Percentiles rank a stretch among this genome's conserved stretches.
phyloP scores from a whole-genome alignment of 2,113 vertebrate species.

The Limnothrissa miodon region DNA sequence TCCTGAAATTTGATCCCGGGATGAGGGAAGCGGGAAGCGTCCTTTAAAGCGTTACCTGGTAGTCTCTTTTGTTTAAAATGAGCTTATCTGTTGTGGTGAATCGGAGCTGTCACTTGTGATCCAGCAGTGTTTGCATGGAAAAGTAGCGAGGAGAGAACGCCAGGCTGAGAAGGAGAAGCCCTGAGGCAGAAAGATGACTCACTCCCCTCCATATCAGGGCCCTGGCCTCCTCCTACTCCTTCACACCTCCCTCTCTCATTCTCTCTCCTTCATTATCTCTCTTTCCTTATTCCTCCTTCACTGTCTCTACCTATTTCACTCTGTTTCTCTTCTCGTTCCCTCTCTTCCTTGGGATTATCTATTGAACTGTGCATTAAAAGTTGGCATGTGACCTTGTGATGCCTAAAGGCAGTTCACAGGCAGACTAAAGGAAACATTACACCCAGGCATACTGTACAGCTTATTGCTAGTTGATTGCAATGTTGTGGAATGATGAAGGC shows the following conservation, averaged over 20 bases:
- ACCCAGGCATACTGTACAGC: no score
- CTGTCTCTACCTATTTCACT: not conserved
- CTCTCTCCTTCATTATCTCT: not conserved
- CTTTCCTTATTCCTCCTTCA: not conserved
- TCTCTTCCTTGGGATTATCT: not conserved
- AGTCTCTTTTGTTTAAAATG: not conserved
- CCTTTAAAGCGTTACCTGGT: not conserved
- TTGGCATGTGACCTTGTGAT: not conserved
- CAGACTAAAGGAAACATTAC: not conserved
- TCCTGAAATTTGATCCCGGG: not conserved
- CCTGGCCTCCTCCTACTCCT: not conserved
- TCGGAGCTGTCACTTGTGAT: constrained; percentile 36
- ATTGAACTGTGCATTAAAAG: not conserved
- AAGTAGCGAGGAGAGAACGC: constrained; percentile 9
- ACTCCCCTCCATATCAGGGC: constrained; percentile 12
- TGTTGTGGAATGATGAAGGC: not conserved
- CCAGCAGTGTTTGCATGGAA: constrained; percentile 19
- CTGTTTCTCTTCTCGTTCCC: not conserved
- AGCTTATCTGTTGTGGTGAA: constrained; percentile 35
- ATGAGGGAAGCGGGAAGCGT: not conserved
- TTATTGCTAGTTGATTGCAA: not conserved
- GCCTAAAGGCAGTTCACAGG: not conserved
- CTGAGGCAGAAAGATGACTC: constrained; percentile 17
- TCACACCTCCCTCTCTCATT: not conserved
- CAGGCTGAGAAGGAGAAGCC: not conserved